Conservation (phyloP, 1,140 invertebrate species). For the Zaprionus kolodkinae region DNA sequence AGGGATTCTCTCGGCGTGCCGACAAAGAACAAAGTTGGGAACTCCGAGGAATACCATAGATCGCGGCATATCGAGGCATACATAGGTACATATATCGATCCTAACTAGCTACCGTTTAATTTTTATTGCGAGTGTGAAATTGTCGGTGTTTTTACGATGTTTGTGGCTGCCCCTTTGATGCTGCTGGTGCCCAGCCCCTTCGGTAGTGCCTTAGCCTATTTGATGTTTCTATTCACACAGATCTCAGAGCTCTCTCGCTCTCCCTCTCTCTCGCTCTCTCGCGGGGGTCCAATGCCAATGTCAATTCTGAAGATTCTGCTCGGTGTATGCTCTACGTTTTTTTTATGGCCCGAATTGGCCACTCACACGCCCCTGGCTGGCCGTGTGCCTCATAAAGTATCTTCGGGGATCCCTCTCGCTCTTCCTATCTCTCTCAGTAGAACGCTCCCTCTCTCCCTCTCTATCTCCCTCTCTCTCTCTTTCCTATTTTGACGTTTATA, state of each 20-base stretch:
- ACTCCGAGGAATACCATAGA: constrained; percentile 10
- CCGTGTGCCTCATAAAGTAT: constrained; percentile 63
- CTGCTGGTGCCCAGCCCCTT: neutral
- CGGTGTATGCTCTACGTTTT: constrained; percentile 12
- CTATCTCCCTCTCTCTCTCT: neutral
- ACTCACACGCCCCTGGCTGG: constrained; percentile 36
- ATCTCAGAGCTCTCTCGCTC: neutral
- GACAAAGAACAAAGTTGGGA: constrained; percentile 12
- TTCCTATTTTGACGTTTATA: constrained; percentile 83
- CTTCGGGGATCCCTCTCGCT: constrained; percentile 48
- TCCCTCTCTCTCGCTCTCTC: neutral
- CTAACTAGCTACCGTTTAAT: constrained; percentile 83
- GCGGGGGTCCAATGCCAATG: constrained; percentile 34
- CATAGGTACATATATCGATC: constrained; percentile 64
- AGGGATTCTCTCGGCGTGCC: constrained; percentile 10
- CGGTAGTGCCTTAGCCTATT: constrained; percentile 46
- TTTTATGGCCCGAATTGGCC: constrained; percentile 48
- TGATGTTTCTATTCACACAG: constrained; percentile 78
- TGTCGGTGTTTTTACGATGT: constrained; percentile 69
- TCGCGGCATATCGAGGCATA: constrained; percentile 57
- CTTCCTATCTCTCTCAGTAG: neutral
- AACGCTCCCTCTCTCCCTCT: neutral
- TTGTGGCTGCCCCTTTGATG: constrained; percentile 62
- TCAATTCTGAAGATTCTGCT: constrained; percentile 29
- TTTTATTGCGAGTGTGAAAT: constrained; percentile 79